Percentiles rank a stretch among this genome's conserved stretches.
Evolutionary conservation across 2,113 vertebrate genomes (phyloP).

Genomic region (Hemicordylus capensis): DNA sequence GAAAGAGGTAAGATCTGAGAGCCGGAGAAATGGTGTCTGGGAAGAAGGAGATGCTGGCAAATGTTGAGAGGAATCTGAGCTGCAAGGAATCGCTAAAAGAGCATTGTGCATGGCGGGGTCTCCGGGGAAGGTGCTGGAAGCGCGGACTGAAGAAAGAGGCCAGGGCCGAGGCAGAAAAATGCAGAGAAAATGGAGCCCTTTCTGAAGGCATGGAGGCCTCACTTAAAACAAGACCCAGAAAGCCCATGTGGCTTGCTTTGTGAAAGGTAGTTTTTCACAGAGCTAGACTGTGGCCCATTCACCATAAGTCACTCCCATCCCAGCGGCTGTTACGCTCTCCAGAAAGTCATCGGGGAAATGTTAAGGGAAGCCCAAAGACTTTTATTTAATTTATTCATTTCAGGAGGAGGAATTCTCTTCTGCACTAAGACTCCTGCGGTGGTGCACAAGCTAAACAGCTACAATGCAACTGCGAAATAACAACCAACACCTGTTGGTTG

Average conservation of each 20-base stretch:
- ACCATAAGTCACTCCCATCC: neutral
- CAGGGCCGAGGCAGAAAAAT: neutral
- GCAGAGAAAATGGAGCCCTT: neutral
- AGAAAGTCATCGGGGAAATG: neutral
- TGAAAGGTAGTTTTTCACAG: neutral
- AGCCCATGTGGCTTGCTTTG: neutral
- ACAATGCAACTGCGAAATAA: no score
- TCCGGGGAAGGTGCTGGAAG: neutral
- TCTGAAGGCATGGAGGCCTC: neutral
- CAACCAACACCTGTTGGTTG: no score
- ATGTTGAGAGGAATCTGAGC: constrained; percentile 7
- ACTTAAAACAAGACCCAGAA: neutral
- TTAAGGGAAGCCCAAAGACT: neutral
- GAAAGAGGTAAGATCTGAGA: constrained; percentile 10
- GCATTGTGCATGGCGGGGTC: neutral
- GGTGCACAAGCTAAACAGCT: no score
- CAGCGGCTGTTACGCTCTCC: no score
- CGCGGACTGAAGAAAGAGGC: neutral
- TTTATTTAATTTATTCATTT: no score
- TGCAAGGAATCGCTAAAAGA: neutral
- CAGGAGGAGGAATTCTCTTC: no score
- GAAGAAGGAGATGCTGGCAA: neutral
- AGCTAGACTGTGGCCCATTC: neutral
- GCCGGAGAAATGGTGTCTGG: neutral
- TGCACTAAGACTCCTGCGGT: no score